Evolutionary conservation across 2,888 invertebrate species (phyloP).

Genomic region (Cephus pulcher): DNA sequence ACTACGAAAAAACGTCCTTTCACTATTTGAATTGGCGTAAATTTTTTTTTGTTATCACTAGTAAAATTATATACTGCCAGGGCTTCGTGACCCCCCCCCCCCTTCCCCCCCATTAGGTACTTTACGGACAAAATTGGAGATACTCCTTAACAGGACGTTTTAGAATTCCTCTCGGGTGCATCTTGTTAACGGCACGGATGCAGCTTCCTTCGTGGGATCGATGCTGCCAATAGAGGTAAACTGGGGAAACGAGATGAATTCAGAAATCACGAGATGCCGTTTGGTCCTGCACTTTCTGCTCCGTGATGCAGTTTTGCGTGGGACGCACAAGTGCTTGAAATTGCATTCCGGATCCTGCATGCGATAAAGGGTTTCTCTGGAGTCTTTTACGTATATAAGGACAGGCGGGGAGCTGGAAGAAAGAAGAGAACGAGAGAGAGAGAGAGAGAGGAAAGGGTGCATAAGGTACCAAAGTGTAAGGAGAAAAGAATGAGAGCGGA

Average conservation of each 20-base stretch:
- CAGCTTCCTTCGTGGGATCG: background rate
- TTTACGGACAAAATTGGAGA: background rate
- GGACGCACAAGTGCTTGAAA: background rate
- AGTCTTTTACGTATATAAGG: background rate
- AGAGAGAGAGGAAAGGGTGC: slow-evolving; percentile 5
- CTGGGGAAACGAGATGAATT: background rate
- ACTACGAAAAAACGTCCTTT: background rate
- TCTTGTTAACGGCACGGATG: background rate
- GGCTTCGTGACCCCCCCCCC: background rate
- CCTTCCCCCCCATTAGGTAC: background rate
- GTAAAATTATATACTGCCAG: background rate
- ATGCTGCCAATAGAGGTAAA: background rate
- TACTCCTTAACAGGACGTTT: background rate
- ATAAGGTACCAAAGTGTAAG: slow-evolving; percentile 29
- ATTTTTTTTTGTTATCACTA: background rate
- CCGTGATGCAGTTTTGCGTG: background rate
- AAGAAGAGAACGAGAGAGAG: slow-evolving; percentile 29
- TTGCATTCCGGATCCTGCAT: background rate
- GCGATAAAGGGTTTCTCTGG: background rate
- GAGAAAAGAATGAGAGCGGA: slow-evolving; percentile 3
- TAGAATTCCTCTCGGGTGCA: background rate
- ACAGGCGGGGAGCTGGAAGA: background rate
- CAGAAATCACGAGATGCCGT: background rate
- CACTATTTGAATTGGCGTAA: background rate
- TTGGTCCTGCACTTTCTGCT: background rate